Evolutionary conservation across 2,113 vertebrate genomes (phyloP), one percentile per base, ranked within the genome.

Genomic region (Carlito syrichta): DNA sequence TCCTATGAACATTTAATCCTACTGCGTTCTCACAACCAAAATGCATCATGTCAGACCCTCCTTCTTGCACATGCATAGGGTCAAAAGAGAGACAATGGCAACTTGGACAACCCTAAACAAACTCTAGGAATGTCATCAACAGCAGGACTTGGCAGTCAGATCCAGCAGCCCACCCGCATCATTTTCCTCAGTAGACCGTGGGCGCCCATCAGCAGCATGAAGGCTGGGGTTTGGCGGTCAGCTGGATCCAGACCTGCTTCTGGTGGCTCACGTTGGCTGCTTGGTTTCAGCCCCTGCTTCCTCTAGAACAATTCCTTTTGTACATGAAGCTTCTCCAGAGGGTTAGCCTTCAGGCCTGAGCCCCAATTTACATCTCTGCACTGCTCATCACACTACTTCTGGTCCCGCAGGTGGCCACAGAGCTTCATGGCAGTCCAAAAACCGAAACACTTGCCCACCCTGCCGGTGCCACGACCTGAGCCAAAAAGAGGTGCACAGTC

Each of bases 331-430:
- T 14, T 6, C 11, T n/a, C 20, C 54, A 8, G 43, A 66, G 62
- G 43, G 40, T 6, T 22, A 4, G 30, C 40, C 8, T 14, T 25
- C 16, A 11, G 16, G 1, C 6, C 27, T 14, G 30, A 4, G 3
- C 22, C 14, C 23, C 25, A 23, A 50, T 13, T 3, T 35, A 32
- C 12, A n/a, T 43, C 14, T 10, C 4, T 1, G 45, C 4, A 27
- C 45, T 66, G 45, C 4, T 35, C 14, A 19, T 27, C 60, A 85
- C 19, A 6, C 69, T 52, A 35, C n/a, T 48, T n/a, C 27, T 45
- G 32, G 30, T 56, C 38, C 54, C 16, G 16, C 16, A 20, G 12
- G 38, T 25, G 38, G 62, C 19, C 32, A 35, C 8, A 12, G n/a
- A 45, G 38, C 50, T 71, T 40, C 50, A 62, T 43, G 22, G 45